Evolutionary conservation across 1,140 invertebrate genomes (phyloP), one percentile per base, ranked within the genome.

Genomic region (Cardiocondyla obscurior): DNA sequence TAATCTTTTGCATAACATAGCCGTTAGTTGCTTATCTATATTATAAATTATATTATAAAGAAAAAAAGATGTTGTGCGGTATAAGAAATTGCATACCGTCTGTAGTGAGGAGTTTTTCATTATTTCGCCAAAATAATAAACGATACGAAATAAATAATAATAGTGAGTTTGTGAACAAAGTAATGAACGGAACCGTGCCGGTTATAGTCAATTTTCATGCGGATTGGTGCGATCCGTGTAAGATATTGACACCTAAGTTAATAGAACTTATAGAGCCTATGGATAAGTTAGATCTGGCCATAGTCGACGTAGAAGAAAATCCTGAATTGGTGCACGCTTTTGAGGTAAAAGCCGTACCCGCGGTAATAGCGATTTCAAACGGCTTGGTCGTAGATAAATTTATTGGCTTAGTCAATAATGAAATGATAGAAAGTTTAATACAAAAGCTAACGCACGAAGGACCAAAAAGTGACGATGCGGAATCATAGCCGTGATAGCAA

Each of bases 201-300:
- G 97, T 98, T 7, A 97, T 98, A 92, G 97, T 98, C 2, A 97
- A 97, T 92, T 98, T 97, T 90, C 97, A 98, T 89, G 97, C 97
- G 4, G 97, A 98, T 85, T 99, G 99, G 99, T 97, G 99, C 94
- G 98, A 98, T 90, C 99, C 99, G 0, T 99, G 99, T 93, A 99
- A 99, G 94, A 96, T 99, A 74, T 94, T 99, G 2, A 98, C 97
- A 14, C 98, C 98, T 14, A 97, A 98, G 92, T 95, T 99, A 88
- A 97, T 98, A 91, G 96, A 97, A 88, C 92, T 98, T 3, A 95
- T 99, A 28, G 96, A 96, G 77, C 96, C 96, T 14, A 95, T 97
- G 69, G 95, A 96, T 8, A 96, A 97, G 67, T 95, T 99, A 53
- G 95, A 98, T 93, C 94, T 99, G 85, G 98, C 98, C 4, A 97